phyloP scores from a whole-genome alignment of 1,140 invertebrate species.

The Antheraea pernyi region DNA sequence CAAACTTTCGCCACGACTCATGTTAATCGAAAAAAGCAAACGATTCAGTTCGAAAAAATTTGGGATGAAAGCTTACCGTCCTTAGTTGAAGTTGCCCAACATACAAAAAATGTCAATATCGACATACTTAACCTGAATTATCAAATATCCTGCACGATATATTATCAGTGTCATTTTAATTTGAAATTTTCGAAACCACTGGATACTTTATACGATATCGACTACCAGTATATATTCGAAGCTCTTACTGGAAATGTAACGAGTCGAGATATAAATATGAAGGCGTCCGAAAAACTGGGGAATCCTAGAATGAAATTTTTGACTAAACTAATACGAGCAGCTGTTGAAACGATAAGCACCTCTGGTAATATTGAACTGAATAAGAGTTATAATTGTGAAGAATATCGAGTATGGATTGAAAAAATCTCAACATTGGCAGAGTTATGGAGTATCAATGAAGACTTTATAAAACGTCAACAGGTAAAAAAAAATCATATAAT shows the following conservation, averaged over 20 bases:
- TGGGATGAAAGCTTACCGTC: constrained; percentile 84
- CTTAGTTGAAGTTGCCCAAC: constrained; percentile 88
- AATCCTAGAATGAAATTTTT: constrained; percentile 82
- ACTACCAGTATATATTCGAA: constrained; percentile 65
- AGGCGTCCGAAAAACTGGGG: constrained; percentile 72
- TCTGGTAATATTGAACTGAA: constrained; percentile 43
- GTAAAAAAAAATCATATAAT: constrained; percentile 31
- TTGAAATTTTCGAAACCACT: constrained; percentile 87
- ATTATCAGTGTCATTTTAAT: constrained; percentile 89
- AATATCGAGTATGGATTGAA: constrained; percentile 84
- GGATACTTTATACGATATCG: constrained; percentile 87
- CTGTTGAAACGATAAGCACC: constrained; percentile 81
- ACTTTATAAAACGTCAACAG: constrained; percentile 88
- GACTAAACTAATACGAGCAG: constrained; percentile 82
- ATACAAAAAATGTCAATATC: constrained; percentile 86
- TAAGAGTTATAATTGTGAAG: constrained; percentile 72
- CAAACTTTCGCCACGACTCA: constrained; percentile 81
- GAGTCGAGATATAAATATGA: constrained; percentile 49
- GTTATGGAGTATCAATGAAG: constrained; percentile 89
- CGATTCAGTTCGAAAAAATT: constrained; percentile 83
- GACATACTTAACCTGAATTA: constrained; percentile 89
- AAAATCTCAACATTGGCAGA: constrained; percentile 85
- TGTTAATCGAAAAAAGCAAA: constrained; percentile 67
- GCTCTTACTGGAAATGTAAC: constrained; percentile 54
- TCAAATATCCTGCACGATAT: constrained; percentile 86